Evolutionary conservation across 2,888 invertebrate species (phyloP), one percentile per base, ranked within the genome.

Genomic region (Epiblema foenella): DNA sequence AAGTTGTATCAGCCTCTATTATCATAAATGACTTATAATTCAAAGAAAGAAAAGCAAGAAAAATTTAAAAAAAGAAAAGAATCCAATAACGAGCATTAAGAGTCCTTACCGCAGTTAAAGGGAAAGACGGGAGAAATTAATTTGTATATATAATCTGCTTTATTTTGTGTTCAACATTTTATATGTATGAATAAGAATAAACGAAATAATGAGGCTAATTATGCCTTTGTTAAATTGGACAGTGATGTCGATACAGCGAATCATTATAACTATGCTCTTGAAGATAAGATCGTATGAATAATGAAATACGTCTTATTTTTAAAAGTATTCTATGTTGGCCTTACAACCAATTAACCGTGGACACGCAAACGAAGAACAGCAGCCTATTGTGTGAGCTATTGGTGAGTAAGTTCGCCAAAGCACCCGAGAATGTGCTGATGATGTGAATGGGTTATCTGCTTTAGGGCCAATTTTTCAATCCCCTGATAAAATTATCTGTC

Each of bases 51-150:
- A 51, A 42, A 67, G 58, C 2, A 59, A 42, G 58, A 58, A 37
- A 67, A 67, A 67, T 67, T 67, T 58, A 58, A 58, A 67, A 33
- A 57, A 58, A 29, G 29, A 29, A 65, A 39, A 20, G 20, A 20
- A 58, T 24, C 46, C 17, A 67, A 59, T 59, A 67, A 67, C 17
- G 51, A 51, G n/a, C 11, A 33, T 10, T 17, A 63, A 33, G 49
- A 11, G 20, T 49, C 3, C 37, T 39, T 8, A 54, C 42, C 58
- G 20, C 37, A 11, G 15, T 67, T 58, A 67, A 39, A 17, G 24
- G n/a, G 57, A 20, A 18, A 49, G 5, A 11, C 33, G 24, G 15
- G 33, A 18, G 10, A 15, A 39, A 11, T 37, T 58, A 39, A 58
- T 18, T 37, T 39, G 12, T 58, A 58, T 10, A 15, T 15, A 49